Evolutionary conservation across 2,113 vertebrate genomes (phyloP).

Genomic region (Melanerpes formicivorus): DNA sequence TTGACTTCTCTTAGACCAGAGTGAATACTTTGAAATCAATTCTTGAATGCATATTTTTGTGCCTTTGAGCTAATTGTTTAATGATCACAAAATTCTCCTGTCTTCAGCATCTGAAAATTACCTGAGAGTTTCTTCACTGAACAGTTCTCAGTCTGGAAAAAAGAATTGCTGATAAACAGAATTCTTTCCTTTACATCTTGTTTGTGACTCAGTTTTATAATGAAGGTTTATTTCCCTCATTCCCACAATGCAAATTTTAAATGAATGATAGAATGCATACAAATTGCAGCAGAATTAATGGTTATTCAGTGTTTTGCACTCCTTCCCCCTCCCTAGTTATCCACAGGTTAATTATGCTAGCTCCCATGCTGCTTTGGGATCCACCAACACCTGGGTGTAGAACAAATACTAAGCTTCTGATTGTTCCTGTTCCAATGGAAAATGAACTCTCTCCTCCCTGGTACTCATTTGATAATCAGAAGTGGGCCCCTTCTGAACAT

Average conservation of each 20-base stretch:
- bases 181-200: background rate
- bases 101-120: background rate
- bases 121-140: background rate
- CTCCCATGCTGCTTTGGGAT: background rate
- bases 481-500: background rate
- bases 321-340: background rate
- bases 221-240: background rate
- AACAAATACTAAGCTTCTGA: conserved; percentile 3
- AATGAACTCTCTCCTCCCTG: background rate
- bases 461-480: background rate
- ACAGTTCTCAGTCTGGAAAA: background rate
- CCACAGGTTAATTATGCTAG: conserved; percentile 11
- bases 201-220: background rate
- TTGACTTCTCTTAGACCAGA: background rate
- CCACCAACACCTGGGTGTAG: background rate
- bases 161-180: background rate
- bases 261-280: background rate
- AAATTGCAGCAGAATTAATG: background rate
- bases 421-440: background rate
- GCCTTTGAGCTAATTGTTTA: background rate
- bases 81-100: background rate
- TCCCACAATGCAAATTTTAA: background rate
- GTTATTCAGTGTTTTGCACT: background rate
- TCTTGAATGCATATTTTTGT: background rate
- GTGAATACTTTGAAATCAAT: background rate